Base-by-base conservation (phyloP, 2,888 invertebrate species). In the Sabatieria punctata region DNA sequence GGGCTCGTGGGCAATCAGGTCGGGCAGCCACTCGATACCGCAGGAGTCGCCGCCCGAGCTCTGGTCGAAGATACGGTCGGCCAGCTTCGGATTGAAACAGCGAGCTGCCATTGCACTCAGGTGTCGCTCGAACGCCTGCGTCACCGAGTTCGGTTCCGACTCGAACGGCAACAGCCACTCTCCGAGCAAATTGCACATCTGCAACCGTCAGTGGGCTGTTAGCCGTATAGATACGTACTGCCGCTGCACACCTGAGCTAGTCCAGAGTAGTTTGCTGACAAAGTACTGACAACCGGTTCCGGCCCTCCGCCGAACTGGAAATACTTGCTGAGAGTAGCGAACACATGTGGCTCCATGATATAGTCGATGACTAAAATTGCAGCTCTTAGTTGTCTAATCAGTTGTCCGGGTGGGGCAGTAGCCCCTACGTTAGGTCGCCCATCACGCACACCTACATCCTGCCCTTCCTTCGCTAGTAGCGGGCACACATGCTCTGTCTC, bases 261-360 rank as follows among this genome's bases (percentile, higher is more conserved):
- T 37, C 88, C 93, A 63, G 81, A 82, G 65, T 95, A 95, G 69
- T 93, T 95, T 42, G 71, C 70, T 6, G 91, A 91, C 24, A 95
- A 68, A 59, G 91, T 77, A 64, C 91, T 86, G 57, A 95, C 89
- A 1, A 93, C 91, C 71, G 85, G 84, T 59, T 89, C 86, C 1
- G 93, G 93, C 65, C 84, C 85, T 4, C 95, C 95, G 46, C 91
- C 91, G 27, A 88, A 85, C 74, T 85, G 84, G 58, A 82, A 79
- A 68, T 80, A 82, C 71, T 82, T 75, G 70, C 89, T 88, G 2
- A 95, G 71, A 63, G 86, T 86, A 6, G 79, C 78, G 65, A 89
- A 89, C 63, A 93, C 89, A 18, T 85, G 86, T 1, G 93, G 89
- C 66, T 95, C 95, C 93, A 95, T 91, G 51, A 95, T 93, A 64